Base-by-base conservation (phyloP, 2,888 invertebrate genomes). In the Drosophila anomelani region DNA sequence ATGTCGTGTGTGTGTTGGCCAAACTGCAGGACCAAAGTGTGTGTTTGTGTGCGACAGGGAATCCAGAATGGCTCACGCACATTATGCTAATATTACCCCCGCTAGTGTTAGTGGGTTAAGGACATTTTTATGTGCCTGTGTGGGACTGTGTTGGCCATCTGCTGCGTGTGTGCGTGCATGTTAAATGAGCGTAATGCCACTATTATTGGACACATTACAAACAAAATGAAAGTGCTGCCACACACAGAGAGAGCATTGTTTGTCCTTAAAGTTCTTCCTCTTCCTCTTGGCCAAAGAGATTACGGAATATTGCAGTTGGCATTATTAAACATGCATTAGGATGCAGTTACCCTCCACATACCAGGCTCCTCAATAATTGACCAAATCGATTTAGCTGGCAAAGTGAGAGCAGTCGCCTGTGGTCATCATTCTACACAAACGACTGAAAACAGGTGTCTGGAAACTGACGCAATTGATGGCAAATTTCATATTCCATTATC, bases 111-210 rank as follows among this genome's bases (percentile, higher is more conserved):
- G 86, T 86, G 88, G 88, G 86, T 86, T 86, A 86, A 86, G 86
- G 86, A 88, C 88, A 86, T 75, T 88, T 86, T 86, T 86, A 86
- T 86, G 81, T 67, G 70, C 77, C 61, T 75, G 66, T 69, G 70
- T n/a, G n/a, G n/a, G n/a, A n/a, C n/a, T 61, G 26, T 63, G 62
- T 61, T 60, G n/a, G 57, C 59, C 68, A 58, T 66, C 29, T 62
- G 53, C 55, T 69, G 53, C 47, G 53, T 74, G 55, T 76, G 60
- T 82, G 63, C 64, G 77, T 77, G 80, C 78, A 82, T 90, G 89
- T 85, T 88, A 87, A 89, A 88, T 87, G 85, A 88, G 88, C 88
- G 85, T 88, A 84, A 85, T 89, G 85, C 81, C 81, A 82, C 85
- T 88, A 89, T 88, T 89, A 89, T 88, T 88, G 87, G 82, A 77